phyloP scores from a whole-genome alignment of 2,888 invertebrate species.

The Phorcus lineatus region DNA sequence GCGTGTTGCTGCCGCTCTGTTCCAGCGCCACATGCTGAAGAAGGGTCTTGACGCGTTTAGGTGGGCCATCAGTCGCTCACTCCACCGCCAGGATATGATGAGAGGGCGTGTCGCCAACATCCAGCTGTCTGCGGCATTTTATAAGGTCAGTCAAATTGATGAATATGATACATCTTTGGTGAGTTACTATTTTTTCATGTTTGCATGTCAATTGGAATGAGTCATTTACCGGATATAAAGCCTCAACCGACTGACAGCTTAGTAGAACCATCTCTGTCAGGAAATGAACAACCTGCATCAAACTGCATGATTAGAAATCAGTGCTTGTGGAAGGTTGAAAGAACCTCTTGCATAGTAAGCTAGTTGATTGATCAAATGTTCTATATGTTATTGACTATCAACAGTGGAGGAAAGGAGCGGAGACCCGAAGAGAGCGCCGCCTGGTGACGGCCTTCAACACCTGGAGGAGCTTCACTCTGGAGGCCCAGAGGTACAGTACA shows the following conservation, averaged over 20 bases:
- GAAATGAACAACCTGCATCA: no score
- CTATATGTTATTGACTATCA: no score
- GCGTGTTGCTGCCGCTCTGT: constrained; percentile 46
- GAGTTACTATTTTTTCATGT: no score
- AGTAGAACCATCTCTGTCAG: neutral
- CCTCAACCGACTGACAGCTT: neutral
- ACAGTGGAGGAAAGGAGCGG: constrained; percentile 52
- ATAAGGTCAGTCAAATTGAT: constrained; percentile 46
- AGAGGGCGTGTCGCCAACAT: constrained; percentile 48
- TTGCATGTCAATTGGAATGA: no score
- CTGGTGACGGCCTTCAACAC: constrained; percentile 48
- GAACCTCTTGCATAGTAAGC: no score
- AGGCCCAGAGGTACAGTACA: constrained; percentile 43
- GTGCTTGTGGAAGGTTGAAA: no score
- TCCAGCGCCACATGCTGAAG: constrained; percentile 51
- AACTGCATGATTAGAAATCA: no score
- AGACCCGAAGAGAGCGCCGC: constrained; percentile 46
- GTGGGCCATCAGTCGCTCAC: constrained; percentile 64
- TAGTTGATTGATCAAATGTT: no score
- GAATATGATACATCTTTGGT: neutral
- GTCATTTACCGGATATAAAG: no score
- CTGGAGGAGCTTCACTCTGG: constrained; percentile 57
- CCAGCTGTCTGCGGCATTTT: constrained; percentile 45
- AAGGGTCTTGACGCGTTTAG: constrained; percentile 64
- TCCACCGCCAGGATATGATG: constrained; percentile 56